Evolutionary conservation across 2,113 vertebrate genomes (phyloP).

Genomic region (Agapornis roseicollis): DNA sequence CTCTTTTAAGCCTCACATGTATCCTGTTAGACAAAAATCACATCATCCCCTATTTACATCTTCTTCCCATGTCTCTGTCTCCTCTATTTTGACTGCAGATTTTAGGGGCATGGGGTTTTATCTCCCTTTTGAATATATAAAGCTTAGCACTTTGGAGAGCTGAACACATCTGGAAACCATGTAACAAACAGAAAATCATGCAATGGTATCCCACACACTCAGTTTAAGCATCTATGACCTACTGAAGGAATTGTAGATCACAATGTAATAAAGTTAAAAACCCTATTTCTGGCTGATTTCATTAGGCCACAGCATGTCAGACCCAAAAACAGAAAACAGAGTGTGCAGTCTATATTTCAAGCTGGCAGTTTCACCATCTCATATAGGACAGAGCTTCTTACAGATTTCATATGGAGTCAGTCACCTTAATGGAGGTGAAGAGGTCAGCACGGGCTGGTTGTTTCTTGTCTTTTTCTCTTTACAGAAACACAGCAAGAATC

Average conservation of each 20-base stretch:
- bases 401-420: background rate
- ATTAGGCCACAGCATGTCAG: background rate
- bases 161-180: background rate
- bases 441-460: conserved; percentile 21
- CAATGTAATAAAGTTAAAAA: background rate
- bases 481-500: conserved; percentile 31
- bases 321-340: background rate
- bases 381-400: background rate
- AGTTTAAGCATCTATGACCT: background rate
- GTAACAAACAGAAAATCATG: background rate
- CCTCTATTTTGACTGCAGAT: background rate
- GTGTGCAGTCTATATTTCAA: background rate
- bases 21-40: background rate
- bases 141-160: background rate
- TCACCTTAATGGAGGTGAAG: conserved; percentile 50
- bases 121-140: background rate
- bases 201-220: background rate
- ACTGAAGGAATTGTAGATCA: background rate
- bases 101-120: background rate
- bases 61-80: background rate
- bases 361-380: background rate
- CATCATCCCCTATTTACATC: background rate
- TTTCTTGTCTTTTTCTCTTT: conserved; percentile 30
- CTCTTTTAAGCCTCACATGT: background rate
- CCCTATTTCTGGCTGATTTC: background rate